phyloP scores from a whole-genome alignment of 2,888 invertebrate species.

The Dolichomitus sp. region DNA sequence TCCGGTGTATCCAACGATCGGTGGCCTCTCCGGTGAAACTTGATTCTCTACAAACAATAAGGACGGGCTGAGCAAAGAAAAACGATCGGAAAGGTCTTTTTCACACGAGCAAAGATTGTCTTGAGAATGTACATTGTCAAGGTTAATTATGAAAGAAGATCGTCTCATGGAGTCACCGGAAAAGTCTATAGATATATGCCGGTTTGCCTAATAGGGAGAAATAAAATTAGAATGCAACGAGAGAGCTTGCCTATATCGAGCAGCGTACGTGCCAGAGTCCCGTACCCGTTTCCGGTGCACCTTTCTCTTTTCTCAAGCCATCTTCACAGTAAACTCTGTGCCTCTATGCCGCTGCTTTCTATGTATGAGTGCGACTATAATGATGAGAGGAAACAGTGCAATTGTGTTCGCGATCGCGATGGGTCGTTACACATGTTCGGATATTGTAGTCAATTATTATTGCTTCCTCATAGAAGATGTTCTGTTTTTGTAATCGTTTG shows the following conservation, averaged over 20 bases:
- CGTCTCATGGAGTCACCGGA: neutral
- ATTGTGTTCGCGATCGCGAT: neutral
- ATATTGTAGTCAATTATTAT: neutral
- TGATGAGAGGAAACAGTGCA: neutral
- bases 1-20: conserved; percentile 92
- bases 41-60: conserved; percentile 87
- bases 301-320: conserved; percentile 62
- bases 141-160: conserved; percentile 1
- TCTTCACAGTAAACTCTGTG: neutral
- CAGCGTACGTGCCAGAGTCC: conserved; percentile 39
- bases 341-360: conserved; percentile 25
- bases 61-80: conserved; percentile 32
- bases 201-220: neutral
- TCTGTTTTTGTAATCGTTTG: too few relatives aligned
- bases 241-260: conserved; percentile 7
- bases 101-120: conserved; percentile 10
- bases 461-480: too few relatives aligned
- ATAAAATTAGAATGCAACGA: conserved; percentile 57
- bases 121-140: neutral
- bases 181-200: conserved; percentile 5
- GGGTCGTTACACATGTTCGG: conserved; percentile 1
- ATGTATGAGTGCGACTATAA: neutral
- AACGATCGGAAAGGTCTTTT: conserved; percentile 8
- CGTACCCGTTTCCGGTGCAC: conserved; percentile 54
- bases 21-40: conserved; percentile 90